Percentiles rank a stretch among this genome's conserved stretches.
Evolutionary conservation across 2,113 vertebrate species (phyloP).

Genomic region (Trichomycterus rosablanca): DNA sequence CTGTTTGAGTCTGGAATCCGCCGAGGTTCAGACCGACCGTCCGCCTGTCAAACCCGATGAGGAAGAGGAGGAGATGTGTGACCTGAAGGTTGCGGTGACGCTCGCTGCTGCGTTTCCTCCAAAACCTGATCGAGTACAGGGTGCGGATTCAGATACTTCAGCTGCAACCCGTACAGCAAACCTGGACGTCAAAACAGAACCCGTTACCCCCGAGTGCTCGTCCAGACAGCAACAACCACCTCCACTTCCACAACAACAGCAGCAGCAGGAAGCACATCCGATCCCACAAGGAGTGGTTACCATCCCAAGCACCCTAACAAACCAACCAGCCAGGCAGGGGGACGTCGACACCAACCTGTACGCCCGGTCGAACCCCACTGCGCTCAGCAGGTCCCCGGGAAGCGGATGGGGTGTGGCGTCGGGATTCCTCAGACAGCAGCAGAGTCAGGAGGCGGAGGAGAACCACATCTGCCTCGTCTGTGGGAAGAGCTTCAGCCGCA

Average conservation of each 20-base stretch:
- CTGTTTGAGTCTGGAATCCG: slow-evolving; percentile 6
- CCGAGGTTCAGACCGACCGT: slow-evolving; percentile 8
- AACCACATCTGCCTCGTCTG: slow-evolving; percentile 56
- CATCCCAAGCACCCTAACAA: background rate
- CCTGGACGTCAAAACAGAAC: slow-evolving; percentile 36
- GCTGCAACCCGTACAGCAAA: background rate
- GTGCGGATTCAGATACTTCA: background rate
- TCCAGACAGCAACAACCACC: background rate
- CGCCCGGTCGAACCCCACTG: slow-evolving; percentile 31
- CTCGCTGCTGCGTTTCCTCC: background rate
- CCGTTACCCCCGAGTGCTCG: slow-evolving; percentile 1
- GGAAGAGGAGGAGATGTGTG: slow-evolving; percentile 39
- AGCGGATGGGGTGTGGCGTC: slow-evolving; percentile 36
- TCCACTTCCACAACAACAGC: too few species aligned
- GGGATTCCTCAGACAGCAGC: slow-evolving; percentile 27
- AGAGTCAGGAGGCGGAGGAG: slow-evolving; percentile 39
- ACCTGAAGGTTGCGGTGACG: slow-evolving; percentile 28
- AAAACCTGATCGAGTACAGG: background rate
- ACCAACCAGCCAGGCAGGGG: background rate
- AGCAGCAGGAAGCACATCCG: background rate
- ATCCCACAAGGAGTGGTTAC: slow-evolving; percentile 1
- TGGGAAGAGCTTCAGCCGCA: slow-evolving; percentile 63
- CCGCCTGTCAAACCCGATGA: slow-evolving; percentile 5
- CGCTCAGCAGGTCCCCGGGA: slow-evolving; percentile 25
- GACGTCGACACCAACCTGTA: slow-evolving; percentile 9